A percentile compares a stretch with the other conserved stretches of the same genome.
Conservation (phyloP, 2,113 vertebrate genomes). For the Sinosuthora webbiana region DNA sequence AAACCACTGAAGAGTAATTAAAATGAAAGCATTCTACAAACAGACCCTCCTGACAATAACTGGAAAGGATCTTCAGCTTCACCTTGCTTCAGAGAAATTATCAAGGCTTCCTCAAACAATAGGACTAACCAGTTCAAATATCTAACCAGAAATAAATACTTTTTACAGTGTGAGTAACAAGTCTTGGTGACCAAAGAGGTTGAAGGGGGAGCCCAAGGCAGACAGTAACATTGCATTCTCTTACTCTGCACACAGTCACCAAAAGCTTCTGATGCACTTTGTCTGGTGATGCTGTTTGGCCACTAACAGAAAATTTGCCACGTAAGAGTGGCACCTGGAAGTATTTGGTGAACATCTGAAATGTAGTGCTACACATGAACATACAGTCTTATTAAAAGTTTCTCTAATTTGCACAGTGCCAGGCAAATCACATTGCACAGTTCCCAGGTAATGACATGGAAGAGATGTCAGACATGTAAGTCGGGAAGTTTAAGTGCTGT, state of each 20-base stretch:
- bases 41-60: background rate
- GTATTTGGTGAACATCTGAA: background rate
- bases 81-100: background rate
- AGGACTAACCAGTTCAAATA: background rate
- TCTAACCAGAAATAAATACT: background rate
- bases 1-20: background rate
- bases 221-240: background rate
- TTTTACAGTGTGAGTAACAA: background rate
- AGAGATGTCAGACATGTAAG: background rate
- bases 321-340: no score
- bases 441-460: background rate
- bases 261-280: background rate
- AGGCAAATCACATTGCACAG: background rate
- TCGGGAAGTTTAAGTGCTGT: background rate
- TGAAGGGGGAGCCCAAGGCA: background rate
- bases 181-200: background rate
- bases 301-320: rapidly evolving
- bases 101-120: background rate
- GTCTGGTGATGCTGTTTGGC: background rate
- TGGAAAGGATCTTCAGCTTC: background rate
- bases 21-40: background rate
- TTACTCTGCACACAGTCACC: background rate
- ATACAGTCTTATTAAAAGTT: background rate
- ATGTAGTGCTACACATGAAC: background rate
- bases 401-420: background rate